These are phyloP conservation scores for Nyctereutes procyonoides DNA, from an alignment of 2,113 vertebrate genomes.

Conservation along the genomic window DNA sequence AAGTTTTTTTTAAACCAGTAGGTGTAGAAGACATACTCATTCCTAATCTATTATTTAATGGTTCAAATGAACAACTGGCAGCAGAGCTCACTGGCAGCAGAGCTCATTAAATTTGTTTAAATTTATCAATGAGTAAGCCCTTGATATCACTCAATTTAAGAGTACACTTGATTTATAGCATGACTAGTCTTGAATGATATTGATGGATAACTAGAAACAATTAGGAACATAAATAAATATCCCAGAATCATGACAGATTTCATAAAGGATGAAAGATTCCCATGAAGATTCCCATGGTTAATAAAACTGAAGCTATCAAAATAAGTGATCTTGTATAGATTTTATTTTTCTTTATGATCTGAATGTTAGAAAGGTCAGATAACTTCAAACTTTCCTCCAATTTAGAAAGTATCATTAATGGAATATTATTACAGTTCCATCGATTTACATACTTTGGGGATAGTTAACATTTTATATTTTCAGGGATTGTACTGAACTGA, in stretches of 20 bases:
- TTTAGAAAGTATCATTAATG: slow-evolving; percentile 45
- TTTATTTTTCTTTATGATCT: slow-evolving; percentile 52
- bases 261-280: neutral
- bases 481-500: slow-evolving; percentile 53
- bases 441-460: neutral
- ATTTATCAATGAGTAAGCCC: neutral
- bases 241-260: slow-evolving; percentile 48
- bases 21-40: slow-evolving; percentile 8
- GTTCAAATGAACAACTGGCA: slow-evolving; percentile 3
- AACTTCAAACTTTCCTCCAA: slow-evolving; percentile 33
- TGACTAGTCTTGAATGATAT: slow-evolving; percentile 48
- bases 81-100: neutral
- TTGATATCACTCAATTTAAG: slow-evolving; percentile 33
- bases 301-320: slow-evolving; percentile 59
- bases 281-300: slow-evolving; percentile 13
- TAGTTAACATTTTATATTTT: slow-evolving; percentile 25
- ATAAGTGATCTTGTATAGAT: slow-evolving; percentile 22
- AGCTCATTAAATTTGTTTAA: slow-evolving; percentile 53
- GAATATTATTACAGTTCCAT: neutral
- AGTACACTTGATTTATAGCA: slow-evolving; percentile 48
- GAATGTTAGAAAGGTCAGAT: slow-evolving; percentile 38
- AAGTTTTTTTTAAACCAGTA: slow-evolving; percentile 18
- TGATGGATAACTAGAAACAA: slow-evolving; percentile 55
- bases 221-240: slow-evolving; percentile 57
- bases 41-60: slow-evolving; percentile 25